A percentile compares a stretch with the other conserved stretches of the same genome.
These are phyloP conservation scores for Diploscapter pachys DNA, from an alignment of 1,140 invertebrate genomes.

Conservation along the genomic window DNA sequence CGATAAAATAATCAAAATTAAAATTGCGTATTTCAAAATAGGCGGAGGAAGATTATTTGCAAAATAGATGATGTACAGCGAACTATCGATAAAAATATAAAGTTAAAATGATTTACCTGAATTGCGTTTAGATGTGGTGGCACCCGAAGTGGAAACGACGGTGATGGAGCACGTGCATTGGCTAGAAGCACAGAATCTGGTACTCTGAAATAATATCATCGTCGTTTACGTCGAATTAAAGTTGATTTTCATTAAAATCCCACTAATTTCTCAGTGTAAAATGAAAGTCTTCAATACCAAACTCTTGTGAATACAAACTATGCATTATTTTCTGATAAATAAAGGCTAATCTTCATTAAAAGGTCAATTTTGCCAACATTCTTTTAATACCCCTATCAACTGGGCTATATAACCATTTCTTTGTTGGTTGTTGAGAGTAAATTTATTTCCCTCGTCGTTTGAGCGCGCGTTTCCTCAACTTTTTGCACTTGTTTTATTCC, in stretches of 20 bases:
- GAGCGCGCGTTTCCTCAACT: too few species aligned
- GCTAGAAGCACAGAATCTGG: constrained; percentile 17
- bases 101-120: constrained; percentile 22
- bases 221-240: neutral
- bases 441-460: too few species aligned
- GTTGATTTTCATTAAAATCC: neutral
- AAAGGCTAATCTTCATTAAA: too few species aligned
- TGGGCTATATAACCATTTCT: too few species aligned
- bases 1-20: neutral
- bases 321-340: too few species aligned
- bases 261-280: neutral
- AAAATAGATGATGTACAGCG: neutral
- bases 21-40: neutral
- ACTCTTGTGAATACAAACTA: neutral
- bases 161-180: constrained; percentile 38
- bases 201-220: neutral
- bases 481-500: too few species aligned
- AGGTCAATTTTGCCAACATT: too few species aligned
- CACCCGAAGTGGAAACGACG: constrained; percentile 52
- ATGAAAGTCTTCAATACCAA: neutral
- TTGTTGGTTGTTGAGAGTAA: too few species aligned
- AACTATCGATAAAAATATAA: too few species aligned
- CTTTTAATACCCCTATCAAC: too few species aligned
- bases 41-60: neutral
- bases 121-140: constrained; percentile 52